phyloP scores from a whole-genome alignment of 2,797 vertebrate genomes.

The Catharus ustulatus region DNA sequence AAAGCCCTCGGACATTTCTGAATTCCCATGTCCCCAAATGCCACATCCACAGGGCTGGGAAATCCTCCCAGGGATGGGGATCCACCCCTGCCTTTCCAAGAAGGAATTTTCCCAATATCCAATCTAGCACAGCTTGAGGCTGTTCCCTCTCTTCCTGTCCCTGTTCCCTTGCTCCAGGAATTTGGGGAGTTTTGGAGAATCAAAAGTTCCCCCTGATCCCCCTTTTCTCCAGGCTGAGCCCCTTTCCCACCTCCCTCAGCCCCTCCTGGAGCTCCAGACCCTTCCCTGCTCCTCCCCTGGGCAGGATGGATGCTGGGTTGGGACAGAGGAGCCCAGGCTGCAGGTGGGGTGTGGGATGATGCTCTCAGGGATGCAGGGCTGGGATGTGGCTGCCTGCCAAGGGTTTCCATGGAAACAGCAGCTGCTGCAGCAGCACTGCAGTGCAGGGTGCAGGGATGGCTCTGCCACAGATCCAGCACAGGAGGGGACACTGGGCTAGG shows the following conservation, averaged over 20 bases:
- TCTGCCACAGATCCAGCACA: fast-evolving
- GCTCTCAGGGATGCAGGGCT: background rate
- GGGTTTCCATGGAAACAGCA: background rate
- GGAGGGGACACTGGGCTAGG: background rate
- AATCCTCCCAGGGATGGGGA: background rate
- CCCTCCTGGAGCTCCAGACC: background rate
- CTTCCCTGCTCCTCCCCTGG: background rate
- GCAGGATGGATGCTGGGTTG: fast-evolving
- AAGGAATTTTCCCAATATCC: background rate
- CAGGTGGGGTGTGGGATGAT: background rate
- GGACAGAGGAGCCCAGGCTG: background rate
- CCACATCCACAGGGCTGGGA: background rate
- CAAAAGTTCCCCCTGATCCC: fast-evolving
- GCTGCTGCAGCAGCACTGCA: conserved; percentile 1
- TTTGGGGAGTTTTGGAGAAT: background rate
- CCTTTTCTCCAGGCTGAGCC: background rate
- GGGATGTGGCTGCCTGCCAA: background rate
- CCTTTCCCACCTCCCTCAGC: background rate
- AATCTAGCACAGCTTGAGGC: fast-evolving
- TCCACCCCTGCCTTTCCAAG: background rate
- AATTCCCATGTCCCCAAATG: background rate
- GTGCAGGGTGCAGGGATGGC: background rate
- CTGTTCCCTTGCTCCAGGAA: background rate
- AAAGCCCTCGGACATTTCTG: fast-evolving
- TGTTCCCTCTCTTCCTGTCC: background rate